phyloP scores from a whole-genome alignment of 2,797 vertebrate species.

The Pyrocephalus nanus region DNA sequence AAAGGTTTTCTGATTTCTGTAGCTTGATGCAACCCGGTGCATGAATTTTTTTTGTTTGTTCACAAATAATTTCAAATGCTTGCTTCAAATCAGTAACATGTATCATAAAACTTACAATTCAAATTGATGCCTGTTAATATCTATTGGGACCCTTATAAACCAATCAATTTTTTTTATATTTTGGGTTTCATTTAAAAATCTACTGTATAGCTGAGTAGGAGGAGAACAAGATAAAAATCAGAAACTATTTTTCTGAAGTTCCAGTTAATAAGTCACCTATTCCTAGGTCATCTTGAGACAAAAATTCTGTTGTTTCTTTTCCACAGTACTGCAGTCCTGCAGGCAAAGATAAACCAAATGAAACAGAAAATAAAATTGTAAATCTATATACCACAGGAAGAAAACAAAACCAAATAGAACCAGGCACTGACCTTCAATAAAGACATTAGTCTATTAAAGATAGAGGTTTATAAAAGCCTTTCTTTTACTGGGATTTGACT shows the following conservation, averaged over 20 bases:
- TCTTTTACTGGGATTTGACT: not conserved
- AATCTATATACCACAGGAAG: not conserved
- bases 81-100: not conserved
- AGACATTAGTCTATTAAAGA: not conserved
- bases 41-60: not conserved
- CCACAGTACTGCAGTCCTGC: not conserved
- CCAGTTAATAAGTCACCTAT: not conserved
- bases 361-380: not conserved
- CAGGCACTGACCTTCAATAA: not conserved
- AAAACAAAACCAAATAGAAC: not conserved
- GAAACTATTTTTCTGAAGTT: not conserved
- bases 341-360: not conserved
- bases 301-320: not conserved
- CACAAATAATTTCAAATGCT: not conserved
- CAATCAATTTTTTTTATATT: not conserved
- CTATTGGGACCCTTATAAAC: rapidly evolving
- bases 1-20: not conserved
- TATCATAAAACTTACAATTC: not conserved
- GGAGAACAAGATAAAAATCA: not conserved
- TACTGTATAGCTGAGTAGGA: not conserved
- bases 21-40: not conserved
- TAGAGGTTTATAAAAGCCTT: not conserved
- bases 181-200: not conserved
- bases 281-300: not conserved
- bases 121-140: not conserved